A percentile compares a stretch with the other conserved stretches of the same genome.
Conservation (phyloP, 2,888 invertebrate genomes). For the Drosophila aldrichi region DNA sequence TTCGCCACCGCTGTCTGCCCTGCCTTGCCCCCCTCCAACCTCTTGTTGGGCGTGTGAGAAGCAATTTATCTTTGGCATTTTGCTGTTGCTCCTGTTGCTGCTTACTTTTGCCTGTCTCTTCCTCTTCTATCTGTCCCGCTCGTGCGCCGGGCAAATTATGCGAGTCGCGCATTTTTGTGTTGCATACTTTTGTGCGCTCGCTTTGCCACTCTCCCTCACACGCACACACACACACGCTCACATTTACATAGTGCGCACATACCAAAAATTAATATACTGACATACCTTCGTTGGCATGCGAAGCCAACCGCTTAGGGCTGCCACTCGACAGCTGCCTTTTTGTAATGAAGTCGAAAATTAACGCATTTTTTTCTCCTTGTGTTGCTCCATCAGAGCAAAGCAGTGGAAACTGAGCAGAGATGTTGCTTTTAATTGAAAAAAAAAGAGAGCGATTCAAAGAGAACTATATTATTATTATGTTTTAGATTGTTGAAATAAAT, state of each 20-base stretch:
- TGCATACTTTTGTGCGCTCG: constrained; percentile 64
- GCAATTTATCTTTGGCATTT: constrained; percentile 73
- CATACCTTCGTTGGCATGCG: constrained; percentile 58
- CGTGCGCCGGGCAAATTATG: constrained; percentile 59
- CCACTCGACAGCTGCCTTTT: constrained; percentile 34
- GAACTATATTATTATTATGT: not conserved
- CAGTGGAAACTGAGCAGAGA: constrained; percentile 1
- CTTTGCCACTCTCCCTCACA: not conserved
- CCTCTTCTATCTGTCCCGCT: not conserved
- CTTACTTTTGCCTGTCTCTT: constrained; percentile 21
- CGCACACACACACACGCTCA: not conserved
- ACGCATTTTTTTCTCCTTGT: constrained; percentile 44
- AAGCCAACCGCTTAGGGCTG: constrained; percentile 28
- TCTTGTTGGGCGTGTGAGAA: constrained; percentile 33
- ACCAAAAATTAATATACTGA: constrained; percentile 72
- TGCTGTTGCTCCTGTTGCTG: constrained; percentile 51
- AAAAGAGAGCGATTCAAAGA: not conserved
- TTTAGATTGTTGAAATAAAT: not conserved
- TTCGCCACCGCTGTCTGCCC: not conserved
- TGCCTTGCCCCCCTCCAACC: constrained; percentile 3
- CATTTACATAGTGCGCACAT: constrained; percentile 34
- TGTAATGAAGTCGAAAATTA: constrained; percentile 64
- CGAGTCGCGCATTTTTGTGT: constrained; percentile 71
- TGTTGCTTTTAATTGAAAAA: constrained; percentile 5
- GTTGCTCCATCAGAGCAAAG: not conserved